These are phyloP conservation scores for Tipula helvola DNA, from an alignment of 2,888 invertebrate species.

Conservation along the genomic window DNA sequence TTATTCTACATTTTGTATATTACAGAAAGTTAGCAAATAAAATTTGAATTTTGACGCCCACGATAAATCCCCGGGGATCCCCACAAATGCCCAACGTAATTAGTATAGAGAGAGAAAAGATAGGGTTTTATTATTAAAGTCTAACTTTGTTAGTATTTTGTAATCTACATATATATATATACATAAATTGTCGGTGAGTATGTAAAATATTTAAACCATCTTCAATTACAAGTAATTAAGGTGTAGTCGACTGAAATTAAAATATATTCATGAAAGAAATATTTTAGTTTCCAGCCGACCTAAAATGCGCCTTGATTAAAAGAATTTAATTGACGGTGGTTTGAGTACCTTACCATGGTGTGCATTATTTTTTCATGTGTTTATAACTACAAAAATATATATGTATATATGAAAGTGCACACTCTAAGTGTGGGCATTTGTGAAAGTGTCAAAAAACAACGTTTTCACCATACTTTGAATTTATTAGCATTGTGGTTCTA, in stretches of 20 bases:
- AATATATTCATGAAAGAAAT: neutral
- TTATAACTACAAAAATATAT: neutral
- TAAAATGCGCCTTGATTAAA: neutral
- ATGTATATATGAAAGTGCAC: neutral
- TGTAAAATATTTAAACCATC: neutral
- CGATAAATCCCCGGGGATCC: neutral
- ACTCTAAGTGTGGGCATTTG: neutral
- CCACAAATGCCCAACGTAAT: neutral
- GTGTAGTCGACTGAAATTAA: neutral
- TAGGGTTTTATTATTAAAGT: neutral
- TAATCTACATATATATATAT: neutral
- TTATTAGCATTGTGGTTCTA: neutral
- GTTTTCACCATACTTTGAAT: neutral
- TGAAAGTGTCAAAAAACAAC: conserved; percentile 4
- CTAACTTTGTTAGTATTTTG: neutral
- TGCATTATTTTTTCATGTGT: neutral
- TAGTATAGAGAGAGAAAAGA: neutral
- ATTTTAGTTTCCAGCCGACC: neutral
- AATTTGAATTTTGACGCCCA: neutral
- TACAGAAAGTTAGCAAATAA: neutral
- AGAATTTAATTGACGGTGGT: neutral
- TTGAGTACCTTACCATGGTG: neutral
- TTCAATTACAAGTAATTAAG: neutral
- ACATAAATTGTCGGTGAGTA: neutral
- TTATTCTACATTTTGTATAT: neutral